Conservation (phyloP, 2,888 invertebrate genomes). For the Ptilodon capucinus region DNA sequence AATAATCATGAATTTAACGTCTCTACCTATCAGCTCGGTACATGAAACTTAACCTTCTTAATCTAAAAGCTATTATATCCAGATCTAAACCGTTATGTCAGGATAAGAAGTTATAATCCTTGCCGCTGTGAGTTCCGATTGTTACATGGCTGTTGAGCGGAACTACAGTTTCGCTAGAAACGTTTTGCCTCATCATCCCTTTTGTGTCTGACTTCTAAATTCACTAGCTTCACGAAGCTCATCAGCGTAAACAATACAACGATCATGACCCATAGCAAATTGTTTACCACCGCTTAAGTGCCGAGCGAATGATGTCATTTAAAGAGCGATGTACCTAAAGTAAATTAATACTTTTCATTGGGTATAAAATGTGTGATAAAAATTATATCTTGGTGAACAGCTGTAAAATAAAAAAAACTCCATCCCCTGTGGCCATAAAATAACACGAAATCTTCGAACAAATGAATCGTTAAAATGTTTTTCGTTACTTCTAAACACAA, state of each 20-base stretch:
- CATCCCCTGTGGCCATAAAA: constrained; percentile 24
- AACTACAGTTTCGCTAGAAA: constrained; percentile 15
- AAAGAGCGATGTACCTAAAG: constrained; percentile 8
- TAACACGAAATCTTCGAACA: constrained; percentile 31
- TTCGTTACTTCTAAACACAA: constrained; percentile 43
- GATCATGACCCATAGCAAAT: constrained; percentile 17
- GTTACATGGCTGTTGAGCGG: constrained; percentile 5
- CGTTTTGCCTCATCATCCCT: constrained; percentile 27
- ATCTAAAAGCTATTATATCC: background rate
- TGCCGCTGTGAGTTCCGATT: constrained; percentile 5
- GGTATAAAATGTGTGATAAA: constrained; percentile 16
- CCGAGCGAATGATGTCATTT: constrained; percentile 3
- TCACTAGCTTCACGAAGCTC: constrained; percentile 33
- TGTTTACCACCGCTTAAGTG: constrained; percentile 7
- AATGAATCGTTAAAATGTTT: constrained; percentile 58
- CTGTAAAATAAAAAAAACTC: constrained; percentile 25
- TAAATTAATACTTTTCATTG: constrained; percentile 17
- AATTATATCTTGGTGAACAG: constrained; percentile 18
- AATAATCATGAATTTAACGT: too few relatives aligned
- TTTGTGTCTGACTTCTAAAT: constrained; percentile 38
- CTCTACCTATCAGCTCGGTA: background rate
- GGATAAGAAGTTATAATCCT: background rate
- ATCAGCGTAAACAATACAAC: constrained; percentile 30
- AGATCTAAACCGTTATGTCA: background rate
- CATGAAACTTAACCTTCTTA: background rate